Conservation (phyloP, 2,888 invertebrate genomes). For the Torymus texanus region DNA sequence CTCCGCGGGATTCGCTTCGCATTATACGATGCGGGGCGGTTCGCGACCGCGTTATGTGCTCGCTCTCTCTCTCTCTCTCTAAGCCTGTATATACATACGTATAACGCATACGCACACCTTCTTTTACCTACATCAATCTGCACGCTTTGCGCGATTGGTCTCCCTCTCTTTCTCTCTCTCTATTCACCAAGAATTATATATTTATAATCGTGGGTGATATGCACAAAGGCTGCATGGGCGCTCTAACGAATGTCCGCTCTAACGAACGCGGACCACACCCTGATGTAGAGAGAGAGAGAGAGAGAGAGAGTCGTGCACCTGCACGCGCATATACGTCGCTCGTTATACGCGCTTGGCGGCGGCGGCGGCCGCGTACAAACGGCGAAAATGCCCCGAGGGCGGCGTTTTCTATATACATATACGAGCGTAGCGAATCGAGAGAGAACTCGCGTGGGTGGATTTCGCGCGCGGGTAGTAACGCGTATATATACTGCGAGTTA, state of each 20-base stretch:
- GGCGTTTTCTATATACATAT: slow-evolving; percentile 48
- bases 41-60: slow-evolving; percentile 10
- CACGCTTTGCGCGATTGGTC: slow-evolving; percentile 6
- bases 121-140: too few species aligned
- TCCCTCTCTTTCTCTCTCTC: background rate
- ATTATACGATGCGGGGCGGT: slow-evolving; percentile 17
- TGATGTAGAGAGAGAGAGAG: slow-evolving; percentile 44
- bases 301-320: slow-evolving; percentile 64
- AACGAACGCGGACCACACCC: slow-evolving; percentile 71
- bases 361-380: slow-evolving; percentile 56
- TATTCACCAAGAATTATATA: background rate
- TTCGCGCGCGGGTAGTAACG: background rate
- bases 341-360: slow-evolving; percentile 17
- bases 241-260: slow-evolving; percentile 65
- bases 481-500: too few species aligned
- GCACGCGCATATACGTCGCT: slow-evolving; percentile 55
- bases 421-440: slow-evolving; percentile 53
- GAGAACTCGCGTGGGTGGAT: slow-evolving; percentile 37
- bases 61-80: background rate
- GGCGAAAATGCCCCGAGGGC: slow-evolving; percentile 60
- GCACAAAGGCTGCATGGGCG: slow-evolving; percentile 26
- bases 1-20: slow-evolving; percentile 40
- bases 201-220: background rate
- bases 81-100: too few species aligned
- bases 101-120: too few species aligned